Evolutionary conservation across 2,888 invertebrate genomes (phyloP), one percentile per base, ranked within the genome.

Genomic region (Phania funesta): DNA sequence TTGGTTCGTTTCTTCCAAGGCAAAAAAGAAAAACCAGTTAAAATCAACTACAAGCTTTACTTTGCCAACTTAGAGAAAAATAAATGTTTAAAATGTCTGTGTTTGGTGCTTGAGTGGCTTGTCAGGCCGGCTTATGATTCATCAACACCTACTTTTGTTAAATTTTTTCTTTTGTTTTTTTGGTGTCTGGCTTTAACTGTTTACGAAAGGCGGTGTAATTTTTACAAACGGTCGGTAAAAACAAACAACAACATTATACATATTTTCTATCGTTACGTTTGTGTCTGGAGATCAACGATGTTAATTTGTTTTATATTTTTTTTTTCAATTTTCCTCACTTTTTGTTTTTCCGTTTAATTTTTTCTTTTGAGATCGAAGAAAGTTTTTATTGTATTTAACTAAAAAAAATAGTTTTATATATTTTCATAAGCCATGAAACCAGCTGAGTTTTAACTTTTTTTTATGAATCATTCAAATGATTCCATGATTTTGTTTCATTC

Each of bases 101-200:
- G 44, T 20, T 46, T 20, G 65, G 46, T 62, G 38, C 20, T 22
- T 67, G 54, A 16, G 13, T 71, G 41, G 18, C 41, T 75, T 32
- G 52, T 41, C 41, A 62, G 41, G 18, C 35, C 52, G 35, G 7
- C 54, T 64, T 62, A 75, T 81, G 81, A 81, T 83, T 83, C 82
- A 79, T 83, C 82, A 71, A 79, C 82, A 75, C 79, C 82, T 83
- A 79, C 79, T 83, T 83, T 74, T 80, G 18, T 62, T 79, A 32
- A 50, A 22, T 50, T 38, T 50, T 54, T 32, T 32, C 26, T 26
- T 48, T 18, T 22, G 3, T 24, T n/a, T n/a, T n/a, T n/a, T n/a
- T n/a, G n/a, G 6, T 74, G 64, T 64, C 52, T 50, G 6, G 9
- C 29, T 62, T 26, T 48, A 68, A 56, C 48, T 38, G 52, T 32